phyloP scores from a whole-genome alignment of 2,888 invertebrate genomes.

The Cistogaster globosa region DNA sequence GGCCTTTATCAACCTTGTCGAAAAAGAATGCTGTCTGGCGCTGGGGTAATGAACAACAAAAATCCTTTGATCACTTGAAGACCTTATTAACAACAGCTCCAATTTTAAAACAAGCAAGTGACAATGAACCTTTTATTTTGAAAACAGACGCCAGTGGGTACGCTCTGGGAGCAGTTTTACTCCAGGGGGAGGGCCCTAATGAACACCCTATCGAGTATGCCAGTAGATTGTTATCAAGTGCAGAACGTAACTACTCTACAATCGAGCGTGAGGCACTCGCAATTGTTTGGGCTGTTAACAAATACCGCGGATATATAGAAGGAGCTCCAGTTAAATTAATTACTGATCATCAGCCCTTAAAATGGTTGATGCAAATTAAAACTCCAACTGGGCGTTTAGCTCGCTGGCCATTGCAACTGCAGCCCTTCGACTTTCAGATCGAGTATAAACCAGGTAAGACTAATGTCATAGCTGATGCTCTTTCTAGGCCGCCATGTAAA shows the following conservation, averaged over 20 bases:
- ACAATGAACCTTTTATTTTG: slow-evolving; percentile 59
- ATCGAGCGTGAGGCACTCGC: slow-evolving; percentile 81
- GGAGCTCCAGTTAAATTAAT: slow-evolving; percentile 71
- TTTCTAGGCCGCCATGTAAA: slow-evolving; percentile 57
- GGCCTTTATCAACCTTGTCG: too few species aligned
- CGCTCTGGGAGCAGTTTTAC: slow-evolving; percentile 71
- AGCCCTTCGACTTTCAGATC: slow-evolving; percentile 79
- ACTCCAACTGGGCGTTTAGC: slow-evolving; percentile 81
- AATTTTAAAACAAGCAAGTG: too few species aligned
- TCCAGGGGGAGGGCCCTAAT: slow-evolving; percentile 69
- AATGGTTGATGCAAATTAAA: slow-evolving; percentile 77
- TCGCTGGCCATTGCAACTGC: slow-evolving; percentile 82
- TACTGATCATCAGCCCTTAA: slow-evolving; percentile 81
- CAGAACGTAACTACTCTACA: slow-evolving; percentile 80
- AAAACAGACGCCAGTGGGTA: slow-evolving; percentile 73
- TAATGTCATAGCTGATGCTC: slow-evolving; percentile 74
- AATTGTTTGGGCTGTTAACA: slow-evolving; percentile 68
- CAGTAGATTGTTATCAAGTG: slow-evolving; percentile 73
- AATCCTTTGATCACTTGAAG: too few species aligned
- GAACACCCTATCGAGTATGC: slow-evolving; percentile 73
- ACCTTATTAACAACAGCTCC: too few species aligned
- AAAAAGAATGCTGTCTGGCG: too few species aligned
- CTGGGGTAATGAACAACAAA: too few species aligned
- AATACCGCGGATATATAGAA: too few species aligned
- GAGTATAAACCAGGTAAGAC: slow-evolving; percentile 80